phyloP scores from a whole-genome alignment of 2,888 invertebrate species.

The Idaea biselata region DNA sequence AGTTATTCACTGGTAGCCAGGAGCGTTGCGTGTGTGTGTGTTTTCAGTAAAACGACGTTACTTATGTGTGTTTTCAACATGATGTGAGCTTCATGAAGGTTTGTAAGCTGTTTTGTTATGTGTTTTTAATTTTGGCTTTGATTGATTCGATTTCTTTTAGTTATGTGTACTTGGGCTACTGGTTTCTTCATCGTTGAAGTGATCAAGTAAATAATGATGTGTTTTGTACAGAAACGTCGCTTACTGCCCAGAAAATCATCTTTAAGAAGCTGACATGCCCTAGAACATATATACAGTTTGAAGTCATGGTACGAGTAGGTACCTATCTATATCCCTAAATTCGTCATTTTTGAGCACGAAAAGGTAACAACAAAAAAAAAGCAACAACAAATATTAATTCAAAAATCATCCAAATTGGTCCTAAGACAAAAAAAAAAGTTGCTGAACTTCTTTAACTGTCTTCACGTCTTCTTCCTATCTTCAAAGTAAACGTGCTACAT shows the following conservation, averaged over 20 bases:
- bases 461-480: no score
- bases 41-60: background rate
- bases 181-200: no score
- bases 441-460: no score
- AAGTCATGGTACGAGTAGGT: background rate
- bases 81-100: background rate
- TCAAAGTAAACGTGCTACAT: no score
- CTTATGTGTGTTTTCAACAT: background rate
- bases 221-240: no score
- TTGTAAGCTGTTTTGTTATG: background rate
- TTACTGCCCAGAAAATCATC: no score
- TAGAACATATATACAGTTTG: background rate
- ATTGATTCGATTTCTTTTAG: background rate
- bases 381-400: no score
- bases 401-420: no score
- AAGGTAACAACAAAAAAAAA: no score
- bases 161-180: background rate
- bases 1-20: slow-evolving; percentile 47
- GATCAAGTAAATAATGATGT: no score
- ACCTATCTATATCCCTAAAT: background rate
- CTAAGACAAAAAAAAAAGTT: no score
- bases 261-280: background rate
- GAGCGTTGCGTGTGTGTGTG: background rate
- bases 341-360: background rate
- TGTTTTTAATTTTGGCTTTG: background rate